These are phyloP conservation scores for Chaetodon trifasciatus DNA, from an alignment of 2,797 vertebrate genomes.

Conservation along the genomic window DNA sequence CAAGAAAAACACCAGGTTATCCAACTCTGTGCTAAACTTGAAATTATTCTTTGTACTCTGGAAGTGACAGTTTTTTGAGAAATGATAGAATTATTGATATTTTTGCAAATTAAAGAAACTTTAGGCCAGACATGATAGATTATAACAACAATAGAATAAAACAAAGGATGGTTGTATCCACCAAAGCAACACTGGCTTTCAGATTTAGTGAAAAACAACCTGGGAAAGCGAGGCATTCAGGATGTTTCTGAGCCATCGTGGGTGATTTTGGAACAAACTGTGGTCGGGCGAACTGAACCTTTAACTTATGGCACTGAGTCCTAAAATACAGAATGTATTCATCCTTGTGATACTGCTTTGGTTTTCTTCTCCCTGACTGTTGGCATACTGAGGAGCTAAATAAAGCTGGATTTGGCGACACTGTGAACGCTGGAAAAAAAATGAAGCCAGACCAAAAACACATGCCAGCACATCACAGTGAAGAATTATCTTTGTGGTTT, in stretches of 20 bases:
- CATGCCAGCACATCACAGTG: background rate
- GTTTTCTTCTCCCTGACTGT: constrained; percentile 6
- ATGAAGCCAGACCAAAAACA: constrained; percentile 31
- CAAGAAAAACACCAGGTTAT: background rate
- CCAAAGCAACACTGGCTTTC: background rate
- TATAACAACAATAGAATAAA: background rate
- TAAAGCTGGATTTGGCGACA: constrained; percentile 9
- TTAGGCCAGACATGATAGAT: background rate
- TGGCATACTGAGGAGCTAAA: constrained; percentile 9
- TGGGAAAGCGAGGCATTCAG: background rate
- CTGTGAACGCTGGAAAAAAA: constrained; percentile 4
- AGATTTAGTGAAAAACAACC: background rate
- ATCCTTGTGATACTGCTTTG: constrained; percentile 2
- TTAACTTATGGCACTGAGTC: constrained; percentile 4
- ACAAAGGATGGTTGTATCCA: background rate
- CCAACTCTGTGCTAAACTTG: background rate
- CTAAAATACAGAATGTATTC: constrained; percentile 29
- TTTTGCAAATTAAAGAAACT: background rate
- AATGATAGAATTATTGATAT: background rate
- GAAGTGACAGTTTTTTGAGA: background rate
- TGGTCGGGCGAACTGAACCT: constrained; percentile 1
- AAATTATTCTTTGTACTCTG: background rate
- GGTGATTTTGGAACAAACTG: background rate
- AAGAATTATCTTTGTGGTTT: constrained; percentile 41
- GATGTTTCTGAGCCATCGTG: background rate